These are phyloP conservation scores for Anoplolepis gracilipes DNA, from an alignment of 1,140 invertebrate species.

Conservation along the genomic window DNA sequence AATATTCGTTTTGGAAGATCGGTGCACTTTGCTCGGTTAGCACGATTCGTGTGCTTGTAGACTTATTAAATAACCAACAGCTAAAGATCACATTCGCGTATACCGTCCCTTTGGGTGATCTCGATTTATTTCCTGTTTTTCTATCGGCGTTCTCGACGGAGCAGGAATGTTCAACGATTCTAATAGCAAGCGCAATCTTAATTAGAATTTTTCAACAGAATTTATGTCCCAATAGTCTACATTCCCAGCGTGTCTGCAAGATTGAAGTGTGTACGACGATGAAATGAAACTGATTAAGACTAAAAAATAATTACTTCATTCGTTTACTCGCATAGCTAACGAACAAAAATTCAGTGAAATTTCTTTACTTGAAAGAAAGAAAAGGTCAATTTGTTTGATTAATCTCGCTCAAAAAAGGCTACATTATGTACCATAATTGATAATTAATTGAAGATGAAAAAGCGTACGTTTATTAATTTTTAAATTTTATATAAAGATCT, in stretches of 20 bases:
- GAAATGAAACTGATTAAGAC: neutral
- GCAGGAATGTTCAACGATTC: neutral
- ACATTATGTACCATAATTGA: neutral
- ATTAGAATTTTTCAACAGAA: conserved; percentile 53
- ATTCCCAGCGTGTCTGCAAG: conserved; percentile 13
- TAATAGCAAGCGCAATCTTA: conserved; percentile 34
- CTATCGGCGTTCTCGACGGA: neutral
- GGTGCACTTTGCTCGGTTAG: neutral
- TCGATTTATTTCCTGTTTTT: neutral
- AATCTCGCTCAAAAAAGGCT: neutral
- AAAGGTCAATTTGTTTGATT: neutral
- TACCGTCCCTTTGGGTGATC: neutral
- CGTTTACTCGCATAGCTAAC: neutral
- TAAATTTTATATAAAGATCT: conserved; percentile 15
- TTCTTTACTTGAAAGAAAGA: neutral
- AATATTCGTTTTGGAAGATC: conserved; percentile 15
- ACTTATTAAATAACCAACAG: conserved; percentile 21
- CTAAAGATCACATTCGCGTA: neutral
- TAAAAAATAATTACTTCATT: neutral
- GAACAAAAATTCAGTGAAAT: neutral
- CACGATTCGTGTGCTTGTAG: neutral
- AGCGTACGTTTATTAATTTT: conserved; percentile 7
- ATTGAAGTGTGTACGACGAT: conserved; percentile 15
- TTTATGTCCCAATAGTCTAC: conserved; percentile 43
- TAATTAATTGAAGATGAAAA: neutral